Evolutionary conservation across 2,888 invertebrate genomes (phyloP).

Genomic region (Onchidella celtica): DNA sequence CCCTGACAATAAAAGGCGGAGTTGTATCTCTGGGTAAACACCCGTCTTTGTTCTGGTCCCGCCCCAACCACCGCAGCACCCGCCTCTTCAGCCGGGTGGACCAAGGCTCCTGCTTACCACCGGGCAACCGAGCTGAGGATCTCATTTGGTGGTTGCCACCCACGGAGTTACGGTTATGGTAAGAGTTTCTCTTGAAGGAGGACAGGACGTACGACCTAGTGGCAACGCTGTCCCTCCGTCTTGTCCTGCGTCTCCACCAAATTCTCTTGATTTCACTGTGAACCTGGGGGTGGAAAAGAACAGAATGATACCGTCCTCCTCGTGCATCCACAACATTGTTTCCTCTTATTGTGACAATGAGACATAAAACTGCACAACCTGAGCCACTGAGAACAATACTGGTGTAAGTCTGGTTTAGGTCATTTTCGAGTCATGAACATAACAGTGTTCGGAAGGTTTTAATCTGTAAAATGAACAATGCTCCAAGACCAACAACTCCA

Average conservation of each 20-base stretch:
- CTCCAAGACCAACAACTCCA: too few species aligned
- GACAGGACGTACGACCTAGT: conserved; percentile 57
- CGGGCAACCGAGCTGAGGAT: background rate
- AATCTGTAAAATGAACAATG: too few species aligned
- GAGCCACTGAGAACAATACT: too few species aligned
- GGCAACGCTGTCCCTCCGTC: conserved; percentile 54
- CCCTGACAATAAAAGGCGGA: conserved; percentile 27
- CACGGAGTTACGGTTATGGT: conserved; percentile 30
- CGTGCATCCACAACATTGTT: too few species aligned
- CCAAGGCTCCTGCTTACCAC: conserved; percentile 25
- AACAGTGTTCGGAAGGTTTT: too few species aligned
- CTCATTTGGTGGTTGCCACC: conserved; percentile 9
- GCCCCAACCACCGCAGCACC: conserved; percentile 14
- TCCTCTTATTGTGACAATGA: too few species aligned
- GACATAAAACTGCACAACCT: too few species aligned
- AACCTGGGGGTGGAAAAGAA: too few species aligned
- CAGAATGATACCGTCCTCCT: too few species aligned
- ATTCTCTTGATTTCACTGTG: conserved; percentile 56
- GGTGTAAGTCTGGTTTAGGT: too few species aligned
- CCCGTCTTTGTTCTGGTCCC: background rate
- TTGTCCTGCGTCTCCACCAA: conserved; percentile 55
- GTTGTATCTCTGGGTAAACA: background rate
- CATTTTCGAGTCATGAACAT: too few species aligned
- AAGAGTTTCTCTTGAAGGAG: conserved; percentile 52
- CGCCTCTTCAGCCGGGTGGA: conserved; percentile 35